Percentiles rank a stretch among this genome's conserved stretches.
Conservation (phyloP, 2,888 invertebrate genomes). For the Meloe dianella region DNA sequence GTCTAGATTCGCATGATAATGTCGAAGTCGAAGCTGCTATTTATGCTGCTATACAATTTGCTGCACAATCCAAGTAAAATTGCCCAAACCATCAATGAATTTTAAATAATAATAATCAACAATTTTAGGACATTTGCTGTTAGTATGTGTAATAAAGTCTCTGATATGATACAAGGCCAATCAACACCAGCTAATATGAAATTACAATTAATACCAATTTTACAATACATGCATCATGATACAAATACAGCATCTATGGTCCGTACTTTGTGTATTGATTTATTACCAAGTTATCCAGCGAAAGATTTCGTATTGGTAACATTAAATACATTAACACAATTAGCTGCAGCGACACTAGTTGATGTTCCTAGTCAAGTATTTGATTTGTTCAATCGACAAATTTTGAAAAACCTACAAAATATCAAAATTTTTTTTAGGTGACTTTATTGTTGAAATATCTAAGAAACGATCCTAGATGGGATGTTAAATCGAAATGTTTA, state of each 20-base stretch:
- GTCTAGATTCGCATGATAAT: constrained; percentile 92
- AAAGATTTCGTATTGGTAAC: constrained; percentile 82
- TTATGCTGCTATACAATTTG: constrained; percentile 93
- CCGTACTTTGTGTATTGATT: constrained; percentile 73
- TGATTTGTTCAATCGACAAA: too few relatives aligned
- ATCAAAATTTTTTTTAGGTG: constrained; percentile 49
- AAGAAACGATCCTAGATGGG: constrained; percentile 71
- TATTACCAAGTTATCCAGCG: constrained; percentile 79
- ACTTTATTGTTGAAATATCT: constrained; percentile 71
- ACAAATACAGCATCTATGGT: constrained; percentile 70
- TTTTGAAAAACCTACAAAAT: not conserved
- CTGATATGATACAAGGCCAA: constrained; percentile 92
- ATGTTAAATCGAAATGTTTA: constrained; percentile 72
- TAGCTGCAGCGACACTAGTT: constrained; percentile 87
- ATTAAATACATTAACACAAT: constrained; percentile 83
- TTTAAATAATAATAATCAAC: constrained; percentile 1
- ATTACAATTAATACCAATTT: constrained; percentile 85
- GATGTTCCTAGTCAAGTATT: constrained; percentile 88
- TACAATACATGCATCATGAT: constrained; percentile 91
- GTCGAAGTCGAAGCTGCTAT: constrained; percentile 97
- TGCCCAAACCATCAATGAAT: constrained; percentile 8
- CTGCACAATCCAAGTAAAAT: constrained; percentile 84
- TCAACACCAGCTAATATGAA: constrained; percentile 93
- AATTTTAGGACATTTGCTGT: constrained; percentile 85
- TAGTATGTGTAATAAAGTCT: constrained; percentile 93